Conservation (phyloP, 2,113 vertebrate species). For the Panurus biarmicus region DNA sequence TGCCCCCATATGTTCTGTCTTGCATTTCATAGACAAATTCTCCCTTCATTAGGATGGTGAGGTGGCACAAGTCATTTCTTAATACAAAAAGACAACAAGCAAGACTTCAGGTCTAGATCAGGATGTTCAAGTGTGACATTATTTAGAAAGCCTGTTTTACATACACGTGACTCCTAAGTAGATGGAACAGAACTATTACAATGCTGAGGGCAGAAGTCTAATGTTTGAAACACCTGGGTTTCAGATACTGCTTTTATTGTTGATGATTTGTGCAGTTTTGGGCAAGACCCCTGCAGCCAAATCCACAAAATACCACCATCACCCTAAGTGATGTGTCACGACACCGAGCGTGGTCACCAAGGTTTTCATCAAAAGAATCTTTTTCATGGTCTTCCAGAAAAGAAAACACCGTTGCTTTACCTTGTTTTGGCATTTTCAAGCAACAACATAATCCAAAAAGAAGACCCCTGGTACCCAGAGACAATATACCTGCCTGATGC, state of each 20-base stretch:
- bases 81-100: neutral
- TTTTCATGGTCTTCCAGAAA: neutral
- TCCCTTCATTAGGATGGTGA: neutral
- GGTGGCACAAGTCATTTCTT: neutral
- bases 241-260: neutral
- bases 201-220: neutral
- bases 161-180: rapidly evolving
- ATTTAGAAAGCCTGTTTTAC: neutral
- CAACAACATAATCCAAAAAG: neutral
- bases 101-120: neutral
- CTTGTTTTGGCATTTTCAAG: neutral
- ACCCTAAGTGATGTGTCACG: neutral
- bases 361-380: neutral
- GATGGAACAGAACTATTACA: neutral
- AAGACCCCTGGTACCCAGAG: neutral
- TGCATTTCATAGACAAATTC: neutral
- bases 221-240: neutral
- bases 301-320: neutral
- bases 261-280: neutral
- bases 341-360: rapidly evolving
- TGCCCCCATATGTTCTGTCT: neutral
- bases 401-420: neutral
- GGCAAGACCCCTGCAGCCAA: neutral
- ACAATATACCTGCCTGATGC: neutral
- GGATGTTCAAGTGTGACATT: neutral